These are phyloP conservation scores for Lethrus apterus DNA, from an alignment of 1,140 invertebrate genomes.

Conservation along the genomic window DNA sequence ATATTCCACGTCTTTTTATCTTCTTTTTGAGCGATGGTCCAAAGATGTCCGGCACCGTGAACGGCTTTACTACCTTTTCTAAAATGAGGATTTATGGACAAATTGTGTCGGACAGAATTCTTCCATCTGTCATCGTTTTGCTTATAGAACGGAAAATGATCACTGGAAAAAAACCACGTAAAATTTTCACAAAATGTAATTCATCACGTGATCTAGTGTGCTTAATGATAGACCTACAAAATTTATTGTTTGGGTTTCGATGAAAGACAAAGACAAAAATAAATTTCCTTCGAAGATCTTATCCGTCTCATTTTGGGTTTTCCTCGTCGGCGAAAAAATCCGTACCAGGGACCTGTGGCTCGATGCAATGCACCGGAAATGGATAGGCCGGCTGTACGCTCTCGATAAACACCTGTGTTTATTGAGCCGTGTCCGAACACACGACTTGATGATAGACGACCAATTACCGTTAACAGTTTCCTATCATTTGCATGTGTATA, in stretches of 20 bases:
- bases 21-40: conserved; percentile 66
- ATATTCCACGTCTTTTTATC: conserved; percentile 42
- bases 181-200: background rate
- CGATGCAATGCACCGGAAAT: too few relatives aligned
- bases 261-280: too few relatives aligned
- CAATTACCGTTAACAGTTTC: conserved; percentile 14
- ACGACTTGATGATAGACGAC: conserved; percentile 10
- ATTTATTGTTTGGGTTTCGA: background rate
- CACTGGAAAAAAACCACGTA: conserved; percentile 50
- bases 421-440: conserved; percentile 10
- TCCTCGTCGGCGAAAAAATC: too few relatives aligned
- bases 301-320: too few relatives aligned
- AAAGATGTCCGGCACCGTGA: conserved; percentile 77
- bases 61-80: conserved; percentile 75
- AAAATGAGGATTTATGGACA: conserved; percentile 85
- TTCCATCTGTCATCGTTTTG: conserved; percentile 85
- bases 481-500: too few relatives aligned
- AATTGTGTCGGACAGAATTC: conserved; percentile 79
- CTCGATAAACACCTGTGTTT: conserved; percentile 9
- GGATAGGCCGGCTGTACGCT: too few relatives aligned
- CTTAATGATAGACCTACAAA: background rate
- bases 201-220: background rate
- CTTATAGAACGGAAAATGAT: conserved; percentile 79
- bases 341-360: too few relatives aligned
- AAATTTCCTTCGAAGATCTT: too few relatives aligned